Percentiles rank a stretch among this genome's conserved stretches.
Conservation (phyloP, 2,113 vertebrate species). For the Rhinopomastus cyanomelas region DNA sequence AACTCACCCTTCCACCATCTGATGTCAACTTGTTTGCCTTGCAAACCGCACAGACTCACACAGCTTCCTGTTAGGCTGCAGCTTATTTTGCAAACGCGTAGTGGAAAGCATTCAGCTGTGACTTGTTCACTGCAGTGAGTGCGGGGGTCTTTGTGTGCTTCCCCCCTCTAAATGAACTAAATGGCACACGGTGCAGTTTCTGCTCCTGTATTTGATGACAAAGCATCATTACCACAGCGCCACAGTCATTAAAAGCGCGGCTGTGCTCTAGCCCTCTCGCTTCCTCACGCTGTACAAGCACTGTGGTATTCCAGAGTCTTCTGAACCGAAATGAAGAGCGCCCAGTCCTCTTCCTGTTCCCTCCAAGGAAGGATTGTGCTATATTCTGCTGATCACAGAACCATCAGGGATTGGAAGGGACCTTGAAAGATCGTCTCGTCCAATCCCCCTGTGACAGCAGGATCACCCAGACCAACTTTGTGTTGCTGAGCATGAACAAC, state of each 20-base stretch:
- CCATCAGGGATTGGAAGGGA: no score
- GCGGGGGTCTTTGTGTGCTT: not conserved
- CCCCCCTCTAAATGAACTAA: not conserved
- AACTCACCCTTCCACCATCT: not conserved
- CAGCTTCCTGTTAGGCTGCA: not conserved
- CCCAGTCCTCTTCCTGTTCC: not conserved
- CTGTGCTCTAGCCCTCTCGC: not conserved
- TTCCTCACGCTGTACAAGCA: not conserved
- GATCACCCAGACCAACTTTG: no score
- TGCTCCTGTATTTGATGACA: not conserved
- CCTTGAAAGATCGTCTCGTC: no score
- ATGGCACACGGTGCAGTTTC: not conserved
- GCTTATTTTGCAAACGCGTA: conserved; percentile 11
- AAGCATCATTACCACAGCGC: not conserved
- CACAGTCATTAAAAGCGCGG: not conserved
- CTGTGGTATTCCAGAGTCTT: not conserved
- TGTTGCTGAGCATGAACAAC: not conserved
- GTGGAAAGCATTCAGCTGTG: not conserved
- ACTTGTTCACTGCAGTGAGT: not conserved
- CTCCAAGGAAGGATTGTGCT: not conserved
- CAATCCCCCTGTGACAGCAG: no score
- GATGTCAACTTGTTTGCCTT: not conserved
- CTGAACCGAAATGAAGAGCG: conserved; percentile 9
- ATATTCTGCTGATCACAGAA: not conserved
- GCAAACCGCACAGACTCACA: not conserved